A percentile compares a stretch with the other conserved stretches of the same genome.
phyloP scores from a whole-genome alignment of 1,140 invertebrate genomes.

The Ips typographus region DNA sequence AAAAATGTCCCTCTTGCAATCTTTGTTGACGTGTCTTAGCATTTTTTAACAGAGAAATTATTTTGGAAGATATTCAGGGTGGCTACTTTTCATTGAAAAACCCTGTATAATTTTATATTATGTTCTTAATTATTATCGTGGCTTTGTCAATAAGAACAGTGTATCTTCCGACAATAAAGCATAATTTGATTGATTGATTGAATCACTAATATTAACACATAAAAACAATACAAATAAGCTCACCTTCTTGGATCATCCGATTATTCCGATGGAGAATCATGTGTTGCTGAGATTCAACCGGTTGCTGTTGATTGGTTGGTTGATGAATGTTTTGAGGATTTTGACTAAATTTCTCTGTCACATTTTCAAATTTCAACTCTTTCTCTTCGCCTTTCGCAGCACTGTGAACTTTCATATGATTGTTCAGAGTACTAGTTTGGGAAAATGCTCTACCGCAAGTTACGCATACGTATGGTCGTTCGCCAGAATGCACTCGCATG shows the following conservation, averaged over 20 bases:
- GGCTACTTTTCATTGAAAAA: too few species aligned
- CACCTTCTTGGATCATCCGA: conserved; percentile 26
- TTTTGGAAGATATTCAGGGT: too few species aligned
- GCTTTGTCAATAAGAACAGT: too few species aligned
- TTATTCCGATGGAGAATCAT: conserved; percentile 31
- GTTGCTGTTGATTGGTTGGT: conserved; percentile 24
- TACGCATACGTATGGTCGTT: conserved; percentile 61
- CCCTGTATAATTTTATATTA: too few species aligned
- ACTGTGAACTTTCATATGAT: conserved; percentile 50
- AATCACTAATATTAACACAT: too few species aligned
- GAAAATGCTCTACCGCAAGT: conserved; percentile 56
- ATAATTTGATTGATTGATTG: too few species aligned
- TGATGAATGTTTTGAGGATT: background rate
- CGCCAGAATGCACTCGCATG: conserved; percentile 59
- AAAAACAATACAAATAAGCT: background rate
- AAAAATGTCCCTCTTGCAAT: too few species aligned
- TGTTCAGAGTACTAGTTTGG: conserved; percentile 51
- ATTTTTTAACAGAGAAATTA: too few species aligned
- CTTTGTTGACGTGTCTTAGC: too few species aligned
- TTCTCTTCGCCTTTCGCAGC: conserved; percentile 45
- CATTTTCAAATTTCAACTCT: conserved; percentile 33
- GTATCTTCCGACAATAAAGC: too few species aligned
- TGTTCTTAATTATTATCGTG: too few species aligned
- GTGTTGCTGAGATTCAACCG: conserved; percentile 31
- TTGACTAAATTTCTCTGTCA: conserved; percentile 16